These are phyloP conservation scores for Melanotaenia trifasciata DNA, from an alignment of 2,797 vertebrate species.

Conservation along the genomic window DNA sequence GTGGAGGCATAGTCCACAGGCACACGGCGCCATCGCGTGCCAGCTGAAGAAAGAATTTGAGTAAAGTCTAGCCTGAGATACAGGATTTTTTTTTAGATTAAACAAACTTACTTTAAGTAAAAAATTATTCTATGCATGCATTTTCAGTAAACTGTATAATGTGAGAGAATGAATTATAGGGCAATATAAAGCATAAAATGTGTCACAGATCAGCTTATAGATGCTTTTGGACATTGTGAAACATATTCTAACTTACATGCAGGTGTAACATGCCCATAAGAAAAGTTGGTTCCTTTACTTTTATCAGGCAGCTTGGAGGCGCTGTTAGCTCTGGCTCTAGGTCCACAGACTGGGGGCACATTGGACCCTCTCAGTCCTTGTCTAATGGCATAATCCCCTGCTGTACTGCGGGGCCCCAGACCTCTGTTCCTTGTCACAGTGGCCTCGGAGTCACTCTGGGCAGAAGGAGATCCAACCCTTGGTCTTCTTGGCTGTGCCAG, in stretches of 20 bases:
- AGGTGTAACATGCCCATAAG: conserved; percentile 84
- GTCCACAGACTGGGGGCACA: conserved; percentile 82
- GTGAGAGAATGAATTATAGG: background rate
- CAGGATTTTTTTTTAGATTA: background rate
- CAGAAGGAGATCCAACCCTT: conserved; percentile 91
- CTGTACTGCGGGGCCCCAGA: conserved; percentile 83
- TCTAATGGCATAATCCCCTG: conserved; percentile 86
- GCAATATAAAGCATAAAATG: background rate
- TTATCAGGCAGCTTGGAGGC: conserved; percentile 95
- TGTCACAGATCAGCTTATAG: background rate
- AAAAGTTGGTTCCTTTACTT: conserved; percentile 82
- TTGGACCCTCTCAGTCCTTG: conserved; percentile 86
- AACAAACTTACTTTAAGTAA: background rate
- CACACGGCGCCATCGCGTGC: conserved; percentile 92
- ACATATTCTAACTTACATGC: conserved; percentile 79
- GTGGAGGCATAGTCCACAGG: conserved; percentile 97
- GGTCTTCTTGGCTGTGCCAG: conserved; percentile 93
- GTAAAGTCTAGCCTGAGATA: background rate
- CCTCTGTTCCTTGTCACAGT: conserved; percentile 87
- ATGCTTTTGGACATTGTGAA: background rate
- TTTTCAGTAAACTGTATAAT: background rate
- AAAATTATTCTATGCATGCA: background rate
- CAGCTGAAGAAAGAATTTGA: conserved; percentile 76
- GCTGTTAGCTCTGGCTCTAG: conserved; percentile 94
- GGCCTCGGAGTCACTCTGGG: conserved; percentile 96